Base-by-base conservation (phyloP, 2,113 vertebrate species). In the Embiotoca jacksoni region DNA sequence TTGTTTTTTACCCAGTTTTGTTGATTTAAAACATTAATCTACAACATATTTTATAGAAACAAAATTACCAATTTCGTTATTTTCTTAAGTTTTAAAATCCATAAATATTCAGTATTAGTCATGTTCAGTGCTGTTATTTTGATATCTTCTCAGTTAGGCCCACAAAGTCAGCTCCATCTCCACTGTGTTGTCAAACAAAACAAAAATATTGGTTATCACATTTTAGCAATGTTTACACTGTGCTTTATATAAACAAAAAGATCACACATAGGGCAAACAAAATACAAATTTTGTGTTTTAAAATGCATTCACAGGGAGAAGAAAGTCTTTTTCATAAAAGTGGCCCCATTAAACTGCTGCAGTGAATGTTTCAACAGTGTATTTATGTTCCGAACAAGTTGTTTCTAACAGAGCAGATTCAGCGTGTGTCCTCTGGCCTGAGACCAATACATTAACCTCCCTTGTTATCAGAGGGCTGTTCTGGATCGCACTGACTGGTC, bases 401-500 rank as follows among this genome's bases (percentile, higher is more conserved):
- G 66, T 76, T 74, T 76, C 77, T 74, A 56, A 73, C 70, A 76
- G 41, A 79, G 74, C 63, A 50, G 82, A 83, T 80, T 88, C 76
- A 71, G 73, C 70, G 32, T 60, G 80, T 76, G 66, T 85, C 80
- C 59, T 76, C 63, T 66, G 81, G 79, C 85, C 79, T 79, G 71
- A 82, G 80, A 80, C 57, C 8, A 44, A 72, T 68, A 66, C 78
- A 88, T 80, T 82, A 78, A 70, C 72, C 80, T 81, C 35, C 37
- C 46, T 72, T 73, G 61, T 83, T 87, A 81, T 89, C 58, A 63
- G 70, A 76, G 70, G 35, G 60, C 59, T 46, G 47, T 35, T 85
- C 68, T 83, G 69, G 82, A 89, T 81, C 80, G 72, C 78, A 73
- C 71, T 50, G 65, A 76, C 72, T 74, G 74, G 66, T 77, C 77